These are phyloP conservation scores for Agapostemon virescens DNA, from an alignment of 2,888 invertebrate genomes.

Conservation along the genomic window DNA sequence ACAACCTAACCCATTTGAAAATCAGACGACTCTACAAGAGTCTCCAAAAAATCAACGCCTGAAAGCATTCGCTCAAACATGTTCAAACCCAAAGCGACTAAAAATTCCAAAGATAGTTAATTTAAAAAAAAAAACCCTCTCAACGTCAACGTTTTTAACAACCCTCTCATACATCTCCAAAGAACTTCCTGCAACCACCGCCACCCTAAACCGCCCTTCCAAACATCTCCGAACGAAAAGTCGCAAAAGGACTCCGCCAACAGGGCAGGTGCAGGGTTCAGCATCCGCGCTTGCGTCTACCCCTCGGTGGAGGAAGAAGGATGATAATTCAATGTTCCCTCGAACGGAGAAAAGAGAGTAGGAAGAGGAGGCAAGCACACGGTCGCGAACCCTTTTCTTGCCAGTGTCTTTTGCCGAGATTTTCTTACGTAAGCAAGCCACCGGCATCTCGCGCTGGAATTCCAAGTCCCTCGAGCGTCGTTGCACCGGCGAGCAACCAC, in stretches of 20 bases:
- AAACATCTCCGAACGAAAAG: background rate
- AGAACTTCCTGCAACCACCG: background rate
- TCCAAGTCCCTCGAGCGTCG: conserved; percentile 67
- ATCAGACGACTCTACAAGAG: no score
- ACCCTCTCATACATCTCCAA: no score
- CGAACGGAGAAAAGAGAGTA: conserved; percentile 16
- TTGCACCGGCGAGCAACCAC: conserved; percentile 54
- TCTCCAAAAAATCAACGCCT: background rate
- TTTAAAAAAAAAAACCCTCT: no score
- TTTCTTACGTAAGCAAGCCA: conserved; percentile 68
- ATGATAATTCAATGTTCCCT: conserved; percentile 9
- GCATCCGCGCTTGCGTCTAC: background rate
- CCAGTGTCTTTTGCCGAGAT: conserved; percentile 59
- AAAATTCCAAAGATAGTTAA: no score
- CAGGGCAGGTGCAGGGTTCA: conserved; percentile 58
- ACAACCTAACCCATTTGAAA: no score
- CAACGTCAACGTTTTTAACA: no score
- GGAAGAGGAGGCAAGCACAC: conserved; percentile 15
- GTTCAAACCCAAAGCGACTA: background rate
- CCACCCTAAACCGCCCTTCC: background rate
- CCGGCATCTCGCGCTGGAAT: conserved; percentile 64
- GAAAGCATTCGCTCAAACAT: background rate
- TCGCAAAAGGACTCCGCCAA: conserved; percentile 26
- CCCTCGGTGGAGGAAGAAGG: background rate
- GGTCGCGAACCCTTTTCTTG: conserved; percentile 60